Percentiles rank a stretch among this genome's conserved stretches.
phyloP scores from a whole-genome alignment of 2,797 vertebrate genomes.

The Pseudotriccus pelzelni region DNA sequence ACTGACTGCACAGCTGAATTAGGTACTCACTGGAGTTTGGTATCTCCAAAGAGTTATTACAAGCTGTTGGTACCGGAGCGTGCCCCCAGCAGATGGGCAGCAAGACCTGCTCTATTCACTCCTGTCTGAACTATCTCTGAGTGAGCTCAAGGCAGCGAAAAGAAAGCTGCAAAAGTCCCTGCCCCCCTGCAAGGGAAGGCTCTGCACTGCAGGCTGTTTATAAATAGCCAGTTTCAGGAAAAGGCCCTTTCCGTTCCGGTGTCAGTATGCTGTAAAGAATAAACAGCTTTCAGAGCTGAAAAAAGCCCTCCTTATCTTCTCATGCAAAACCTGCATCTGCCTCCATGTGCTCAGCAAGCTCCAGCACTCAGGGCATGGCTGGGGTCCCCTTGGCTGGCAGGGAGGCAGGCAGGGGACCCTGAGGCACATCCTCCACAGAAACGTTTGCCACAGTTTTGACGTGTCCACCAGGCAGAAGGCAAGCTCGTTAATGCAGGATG shows the following conservation, averaged over 20 bases:
- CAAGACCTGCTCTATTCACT: background rate
- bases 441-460: background rate
- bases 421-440: background rate
- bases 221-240: conserved; percentile 69
- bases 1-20: background rate
- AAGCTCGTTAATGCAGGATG: background rate
- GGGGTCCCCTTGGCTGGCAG: background rate
- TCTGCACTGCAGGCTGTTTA: background rate
- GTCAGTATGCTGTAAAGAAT: conserved; percentile 20
- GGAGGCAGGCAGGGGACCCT: background rate
- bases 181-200: background rate
- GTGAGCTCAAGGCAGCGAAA: conserved; percentile 7
- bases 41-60: background rate
- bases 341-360: background rate
- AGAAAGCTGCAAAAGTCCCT: background rate
- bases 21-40: background rate
- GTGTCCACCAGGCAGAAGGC: background rate
- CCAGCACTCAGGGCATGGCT: background rate
- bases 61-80: background rate
- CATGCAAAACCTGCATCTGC: background rate
- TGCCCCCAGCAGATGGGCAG: background rate
- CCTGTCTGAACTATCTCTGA: background rate
- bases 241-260: conserved; percentile 63
- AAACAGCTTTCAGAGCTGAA: conserved; percentile 42
- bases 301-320: background rate